Evolutionary conservation across 1,140 invertebrate genomes (phyloP).

Genomic region (Heliconius hermathena): DNA sequence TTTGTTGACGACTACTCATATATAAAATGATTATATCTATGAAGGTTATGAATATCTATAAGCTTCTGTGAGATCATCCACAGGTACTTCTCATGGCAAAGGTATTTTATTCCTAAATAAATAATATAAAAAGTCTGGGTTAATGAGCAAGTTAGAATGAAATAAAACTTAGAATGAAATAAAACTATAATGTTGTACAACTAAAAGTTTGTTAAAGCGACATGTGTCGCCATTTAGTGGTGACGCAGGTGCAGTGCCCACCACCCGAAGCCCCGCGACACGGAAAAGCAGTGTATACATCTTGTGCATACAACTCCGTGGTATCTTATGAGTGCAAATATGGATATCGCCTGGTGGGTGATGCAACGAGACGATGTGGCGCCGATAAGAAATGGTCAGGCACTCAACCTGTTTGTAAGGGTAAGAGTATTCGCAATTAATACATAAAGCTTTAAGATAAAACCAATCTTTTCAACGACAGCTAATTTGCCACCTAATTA

Average conservation of each 20-base stretch:
- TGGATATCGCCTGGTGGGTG: slow-evolving; percentile 94
- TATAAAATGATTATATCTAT: too few relatives aligned
- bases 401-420: slow-evolving; percentile 92
- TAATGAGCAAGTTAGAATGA: too few relatives aligned
- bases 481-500: too few relatives aligned
- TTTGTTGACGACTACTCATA: too few relatives aligned
- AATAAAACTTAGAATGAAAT: too few relatives aligned
- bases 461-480: too few relatives aligned
- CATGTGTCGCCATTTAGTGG: slow-evolving; percentile 83
- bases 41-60: too few relatives aligned
- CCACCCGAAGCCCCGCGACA: slow-evolving; percentile 93
- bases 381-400: slow-evolving; percentile 97
- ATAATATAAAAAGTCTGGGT: too few relatives aligned
- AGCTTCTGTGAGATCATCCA: too few relatives aligned
- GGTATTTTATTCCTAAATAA: too few relatives aligned
- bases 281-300: slow-evolving; percentile 94
- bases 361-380: slow-evolving; percentile 92
- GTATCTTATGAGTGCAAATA: slow-evolving; percentile 96
- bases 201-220: slow-evolving; percentile 59
- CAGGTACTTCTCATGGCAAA: too few relatives aligned
- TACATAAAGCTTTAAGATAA: too few relatives aligned
- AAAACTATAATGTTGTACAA: neutral
- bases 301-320: slow-evolving; percentile 96
- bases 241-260: slow-evolving; percentile 94
- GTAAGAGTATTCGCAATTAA: slow-evolving; percentile 52